Evolutionary conservation across 2,888 invertebrate genomes (phyloP).

Genomic region (Drosophila robusta): DNA sequence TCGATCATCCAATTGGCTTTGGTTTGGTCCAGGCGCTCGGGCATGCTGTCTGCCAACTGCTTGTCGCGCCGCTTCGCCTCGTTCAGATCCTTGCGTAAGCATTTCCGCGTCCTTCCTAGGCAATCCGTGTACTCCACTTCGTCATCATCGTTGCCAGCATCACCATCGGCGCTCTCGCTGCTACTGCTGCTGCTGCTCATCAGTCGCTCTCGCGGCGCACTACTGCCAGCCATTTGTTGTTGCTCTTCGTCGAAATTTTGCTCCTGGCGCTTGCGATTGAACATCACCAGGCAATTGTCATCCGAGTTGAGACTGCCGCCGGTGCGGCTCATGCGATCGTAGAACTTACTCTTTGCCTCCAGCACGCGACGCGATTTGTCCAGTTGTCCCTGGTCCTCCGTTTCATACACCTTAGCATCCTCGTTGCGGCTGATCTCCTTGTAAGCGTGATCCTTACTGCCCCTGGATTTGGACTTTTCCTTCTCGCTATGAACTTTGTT

Average conservation of each 20-base stretch:
- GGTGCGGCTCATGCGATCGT: constrained; percentile 84
- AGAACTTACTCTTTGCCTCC: constrained; percentile 85
- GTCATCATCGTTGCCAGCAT: constrained; percentile 86
- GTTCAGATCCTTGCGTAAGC: constrained; percentile 91
- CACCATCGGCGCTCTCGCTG: constrained; percentile 46
- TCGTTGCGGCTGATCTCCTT: constrained; percentile 79
- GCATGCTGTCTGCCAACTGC: constrained; percentile 83
- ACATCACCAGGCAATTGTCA: constrained; percentile 84
- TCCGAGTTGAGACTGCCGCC: constrained; percentile 84
- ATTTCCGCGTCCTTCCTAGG: constrained; percentile 94
- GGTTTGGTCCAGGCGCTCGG: constrained; percentile 83
- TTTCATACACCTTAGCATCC: constrained; percentile 75
- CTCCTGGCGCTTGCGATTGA: constrained; percentile 84
- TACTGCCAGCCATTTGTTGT: not conserved
- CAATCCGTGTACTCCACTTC: constrained; percentile 96
- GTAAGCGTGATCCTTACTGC: constrained; percentile 49
- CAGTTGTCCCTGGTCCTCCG: constrained; percentile 81
- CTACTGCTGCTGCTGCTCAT: constrained; percentile 81
- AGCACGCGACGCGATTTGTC: constrained; percentile 85
- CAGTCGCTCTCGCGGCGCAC: constrained; percentile 5
- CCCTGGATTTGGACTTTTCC: constrained; percentile 29
- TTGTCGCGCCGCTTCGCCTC: constrained; percentile 88
- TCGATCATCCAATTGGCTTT: constrained; percentile 85
- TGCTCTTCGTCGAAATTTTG: constrained; percentile 15
- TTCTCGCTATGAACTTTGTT: constrained; percentile 63